phyloP scores from a whole-genome alignment of 2,888 invertebrate genomes.

The Meteorus colon region DNA sequence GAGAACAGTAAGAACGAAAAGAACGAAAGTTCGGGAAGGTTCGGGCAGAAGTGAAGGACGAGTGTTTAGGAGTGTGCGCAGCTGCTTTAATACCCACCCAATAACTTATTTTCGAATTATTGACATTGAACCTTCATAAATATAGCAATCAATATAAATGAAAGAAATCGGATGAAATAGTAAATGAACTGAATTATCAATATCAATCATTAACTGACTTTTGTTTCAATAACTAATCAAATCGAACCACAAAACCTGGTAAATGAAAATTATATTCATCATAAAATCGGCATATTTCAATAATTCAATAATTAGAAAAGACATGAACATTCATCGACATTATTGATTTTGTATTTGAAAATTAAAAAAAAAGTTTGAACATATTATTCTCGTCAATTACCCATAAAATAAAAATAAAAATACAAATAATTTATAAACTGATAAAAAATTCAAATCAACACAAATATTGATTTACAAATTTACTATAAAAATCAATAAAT shows the following conservation, averaged over 20 bases:
- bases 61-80: conserved; percentile 9
- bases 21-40: conserved; percentile 47
- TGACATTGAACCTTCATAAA: neutral
- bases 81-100: neutral
- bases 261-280: no score
- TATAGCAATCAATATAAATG: conserved; percentile 20
- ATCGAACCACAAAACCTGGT: no score
- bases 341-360: neutral
- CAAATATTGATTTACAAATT: neutral
- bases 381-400: no score
- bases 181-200: no score
- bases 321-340: neutral
- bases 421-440: neutral
- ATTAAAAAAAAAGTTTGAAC: neutral
- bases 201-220: no score
- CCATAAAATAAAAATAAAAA: no score
- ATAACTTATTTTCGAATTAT: neutral
- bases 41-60: conserved; percentile 53
- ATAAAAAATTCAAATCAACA: neutral
- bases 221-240: no score
- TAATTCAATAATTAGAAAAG: neutral
- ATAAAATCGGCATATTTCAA: no score
- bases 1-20: conserved; percentile 4
- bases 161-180: neutral
- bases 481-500: neutral